Evolutionary conservation across 2,888 invertebrate genomes (phyloP), one percentile per base, ranked within the genome.

Genomic region (Criorhina ranunculi): DNA sequence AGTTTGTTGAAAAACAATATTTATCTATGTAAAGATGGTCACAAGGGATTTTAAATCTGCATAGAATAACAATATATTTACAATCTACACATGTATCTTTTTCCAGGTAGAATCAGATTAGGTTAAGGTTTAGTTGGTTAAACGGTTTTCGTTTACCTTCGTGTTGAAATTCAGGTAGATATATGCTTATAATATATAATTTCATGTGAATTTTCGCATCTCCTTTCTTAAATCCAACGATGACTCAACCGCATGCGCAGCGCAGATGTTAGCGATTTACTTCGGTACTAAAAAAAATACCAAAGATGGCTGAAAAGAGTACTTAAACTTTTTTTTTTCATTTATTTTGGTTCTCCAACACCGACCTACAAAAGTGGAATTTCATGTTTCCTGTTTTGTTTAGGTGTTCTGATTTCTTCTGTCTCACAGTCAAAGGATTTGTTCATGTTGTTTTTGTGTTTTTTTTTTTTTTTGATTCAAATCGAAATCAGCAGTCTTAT

Each of bases 331-430:
- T 24, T 24, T 24, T 24, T 1, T 24, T 24, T 24, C n/a, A n/a
- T n/a, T n/a, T n/a, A n/a, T 24, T 24, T 24, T 24, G n/a, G n/a
- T n/a, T n/a, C n/a, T n/a, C n/a, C n/a, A 24, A 51, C 33, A 15
- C n/a, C 53, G 53, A 51, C 67, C 67, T 42, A 53, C 40, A 67
- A 53, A 66, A 51, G 51, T 53, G 40, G 31, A 53, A 53, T 53
- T 53, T 31, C 67, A 17, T 53, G 67, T 67, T 67, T 67, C 31
- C 67, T 67, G 53, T 42, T 53, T 29, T 42, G 31, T 66, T n/a
- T 66, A 9, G 53, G 51, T 29, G 51, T 53, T 29, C 31, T 31
- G 7, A 0, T 57, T 37, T 11, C 37, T 24, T 57, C 3, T 6
- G 24, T 29, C 19, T n/a, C 40, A 7, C 19, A 51, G 9, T 9